Evolutionary conservation across 2,113 vertebrate genomes (phyloP), one percentile per base, ranked within the genome.

Genomic region (Catagonus wagneri): DNA sequence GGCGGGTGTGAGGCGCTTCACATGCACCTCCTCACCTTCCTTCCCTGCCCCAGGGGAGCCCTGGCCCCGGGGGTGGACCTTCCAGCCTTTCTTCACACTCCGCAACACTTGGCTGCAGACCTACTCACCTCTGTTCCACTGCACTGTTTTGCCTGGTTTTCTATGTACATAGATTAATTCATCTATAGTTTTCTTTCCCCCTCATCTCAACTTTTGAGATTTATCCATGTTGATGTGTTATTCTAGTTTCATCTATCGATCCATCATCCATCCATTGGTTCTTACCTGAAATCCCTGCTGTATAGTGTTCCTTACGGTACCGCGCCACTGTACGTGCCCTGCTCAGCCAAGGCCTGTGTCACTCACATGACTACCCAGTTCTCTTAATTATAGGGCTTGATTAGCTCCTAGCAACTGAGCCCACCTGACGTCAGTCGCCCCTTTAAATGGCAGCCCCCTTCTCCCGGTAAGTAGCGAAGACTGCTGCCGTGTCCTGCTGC

Each of bases 31-130:
- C 58, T 61, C 10, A 32, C 39, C 39, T 11, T 34, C 19, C 76
- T 60, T 17, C 61, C 81, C 29, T 4, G 1, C 20, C n/a, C 68
- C 14, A 29, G 44, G 6, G 1, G 76, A 25, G 81, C 44, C n/a
- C 44, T 14, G 44, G 34, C 19, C 20, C n/a, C 50, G 27, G 25
- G 23, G 29, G 69, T 29, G 16, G 7, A 75, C 39, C 29, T 61
- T 34, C 66, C 22, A 34, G 54, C 66, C 79, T 17, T 25, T 36
- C 66, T 36, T 34, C 7, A 9, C 69, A 29, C 39, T 65, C 22
- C 5, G 2, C n/a, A 3, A 0, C 54, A 6, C 44, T 39, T 7
- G 27, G 19, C 81, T 0, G 0, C 44, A 10, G 8, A n/a, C 66
- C 50, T 12, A 17, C 65, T 19, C 19, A 65, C 32, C 39, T 4